Evolutionary conservation across 2,888 invertebrate genomes (phyloP), one percentile per base, ranked within the genome.

Genomic region (Chaetoderma sp.): DNA sequence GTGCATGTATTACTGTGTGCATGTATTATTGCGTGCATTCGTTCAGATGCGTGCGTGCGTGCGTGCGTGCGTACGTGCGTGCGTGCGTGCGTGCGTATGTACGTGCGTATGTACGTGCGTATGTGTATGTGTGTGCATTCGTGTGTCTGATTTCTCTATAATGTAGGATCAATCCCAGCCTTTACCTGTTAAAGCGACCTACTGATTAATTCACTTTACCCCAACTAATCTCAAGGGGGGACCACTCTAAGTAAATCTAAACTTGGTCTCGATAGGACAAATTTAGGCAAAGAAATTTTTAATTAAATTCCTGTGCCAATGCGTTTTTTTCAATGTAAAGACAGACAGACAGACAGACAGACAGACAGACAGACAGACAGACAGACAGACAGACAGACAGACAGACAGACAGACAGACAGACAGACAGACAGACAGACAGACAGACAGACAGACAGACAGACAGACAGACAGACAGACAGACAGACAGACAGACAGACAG

Each of bases 371-470:
- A 47, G 59, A 59, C 25, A 30, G 47, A 52, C 18, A n/a, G 47
- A 50, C 27, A 32, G 32, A 16, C 23, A 18, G 32, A 18, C n/a
- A 16, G 18, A 18, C 39, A 33, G 54, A 59, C 32, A 47, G 47
- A 59, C 18, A 30, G 59, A 47, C 6, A 59, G 47, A 47, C 32
- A 30, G 47, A 59, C 47, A 59, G 47, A 59, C 18, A 59, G 47
- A 59, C 18, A 59, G 47, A 30, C 25, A 47, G 45, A 47, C 21
- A 47, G 47, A 47, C 28, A 59, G 25, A 57, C 27, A 57, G 27
- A 57, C 13, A 56, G 56, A 36, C 23, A 1, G 56, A 36, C 23
- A 36, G 56, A 36, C 23, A 36, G 56, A 30, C 13, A 52, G 59
- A 47, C 25, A 47, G 47, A 27, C 21, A 30, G 49, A 30, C 13